Evolutionary conservation across 1,140 invertebrate genomes (phyloP).

Genomic region (Habropoda laboriosa): DNA sequence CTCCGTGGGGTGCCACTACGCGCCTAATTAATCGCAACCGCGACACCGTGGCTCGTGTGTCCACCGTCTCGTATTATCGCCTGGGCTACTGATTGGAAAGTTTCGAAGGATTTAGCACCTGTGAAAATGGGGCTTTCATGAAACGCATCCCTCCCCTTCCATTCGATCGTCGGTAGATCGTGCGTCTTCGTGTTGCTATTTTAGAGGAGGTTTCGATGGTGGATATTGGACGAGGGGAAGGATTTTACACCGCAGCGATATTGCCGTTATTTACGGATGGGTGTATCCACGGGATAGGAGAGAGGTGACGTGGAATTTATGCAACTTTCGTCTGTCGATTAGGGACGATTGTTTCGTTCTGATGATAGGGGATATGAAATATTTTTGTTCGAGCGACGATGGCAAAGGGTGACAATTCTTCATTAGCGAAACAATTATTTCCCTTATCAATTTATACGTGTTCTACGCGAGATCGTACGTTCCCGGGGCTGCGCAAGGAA

Average conservation of each 20-base stretch:
- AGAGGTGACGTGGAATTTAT: constrained; percentile 1
- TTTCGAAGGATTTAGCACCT: constrained; percentile 59
- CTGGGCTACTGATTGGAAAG: constrained; percentile 59
- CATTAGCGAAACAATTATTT: not conserved
- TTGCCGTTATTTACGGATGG: constrained; percentile 46
- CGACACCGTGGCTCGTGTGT: not conserved
- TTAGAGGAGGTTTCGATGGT: not conserved
- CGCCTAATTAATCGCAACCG: constrained; percentile 64
- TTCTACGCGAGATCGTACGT: not conserved
- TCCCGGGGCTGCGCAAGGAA: constrained; percentile 12
- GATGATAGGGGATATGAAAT: not conserved
- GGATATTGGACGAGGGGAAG: too few species aligned
- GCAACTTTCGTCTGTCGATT: constrained; percentile 6
- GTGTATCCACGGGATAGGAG: not conserved
- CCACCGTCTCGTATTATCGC: constrained; percentile 21
- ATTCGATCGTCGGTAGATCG: constrained; percentile 35
- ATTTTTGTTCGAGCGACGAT: too few species aligned
- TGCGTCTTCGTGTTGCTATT: constrained; percentile 15
- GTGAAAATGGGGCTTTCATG: constrained; percentile 55
- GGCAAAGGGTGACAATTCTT: too few species aligned
- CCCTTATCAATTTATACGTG: not conserved
- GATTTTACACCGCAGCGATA: constrained; percentile 33
- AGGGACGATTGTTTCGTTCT: not conserved
- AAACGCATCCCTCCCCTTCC: constrained; percentile 22
- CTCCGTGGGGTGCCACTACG: constrained; percentile 51